phyloP scores from a whole-genome alignment of 2,113 vertebrate species.

The Gulo gulo region DNA sequence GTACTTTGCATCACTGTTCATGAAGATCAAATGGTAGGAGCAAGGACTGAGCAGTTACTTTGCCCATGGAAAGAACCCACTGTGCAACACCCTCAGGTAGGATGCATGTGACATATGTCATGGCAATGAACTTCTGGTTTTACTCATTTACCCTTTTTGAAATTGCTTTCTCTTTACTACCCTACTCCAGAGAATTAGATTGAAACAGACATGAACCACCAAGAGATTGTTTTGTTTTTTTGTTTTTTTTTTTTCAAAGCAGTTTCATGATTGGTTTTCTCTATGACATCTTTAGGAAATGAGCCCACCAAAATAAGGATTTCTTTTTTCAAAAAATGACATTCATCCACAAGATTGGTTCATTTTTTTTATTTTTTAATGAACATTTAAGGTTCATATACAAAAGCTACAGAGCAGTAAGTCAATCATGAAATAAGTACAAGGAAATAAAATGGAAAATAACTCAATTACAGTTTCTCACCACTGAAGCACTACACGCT shows the following conservation, averaged over 20 bases:
- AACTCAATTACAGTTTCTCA: constrained; percentile 75
- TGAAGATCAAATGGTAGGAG: background rate
- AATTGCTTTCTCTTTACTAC: background rate
- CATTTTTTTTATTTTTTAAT: constrained; percentile 81
- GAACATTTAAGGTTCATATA: constrained; percentile 85
- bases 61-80: too few species aligned
- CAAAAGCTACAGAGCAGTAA: constrained; percentile 85
- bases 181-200: background rate
- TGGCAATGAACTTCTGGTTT: background rate
- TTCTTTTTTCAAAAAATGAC: constrained; percentile 57
- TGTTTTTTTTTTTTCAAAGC: background rate
- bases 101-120: rapidly evolving
- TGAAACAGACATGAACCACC: background rate
- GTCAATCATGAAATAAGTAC: constrained; percentile 69
- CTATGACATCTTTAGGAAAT: background rate
- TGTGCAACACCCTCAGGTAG: background rate
- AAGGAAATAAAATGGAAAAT: constrained; percentile 73
- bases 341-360: constrained; percentile 64
- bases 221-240: too few species aligned
- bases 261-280: background rate
- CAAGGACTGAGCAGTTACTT: background rate
- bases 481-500: constrained; percentile 76
- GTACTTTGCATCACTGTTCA: background rate
- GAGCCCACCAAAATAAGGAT: background rate
- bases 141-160: background rate